A percentile compares a stretch with the other conserved stretches of the same genome.
These are phyloP conservation scores for Tortricodes alternella DNA, from an alignment of 2,888 invertebrate genomes.

Conservation along the genomic window DNA sequence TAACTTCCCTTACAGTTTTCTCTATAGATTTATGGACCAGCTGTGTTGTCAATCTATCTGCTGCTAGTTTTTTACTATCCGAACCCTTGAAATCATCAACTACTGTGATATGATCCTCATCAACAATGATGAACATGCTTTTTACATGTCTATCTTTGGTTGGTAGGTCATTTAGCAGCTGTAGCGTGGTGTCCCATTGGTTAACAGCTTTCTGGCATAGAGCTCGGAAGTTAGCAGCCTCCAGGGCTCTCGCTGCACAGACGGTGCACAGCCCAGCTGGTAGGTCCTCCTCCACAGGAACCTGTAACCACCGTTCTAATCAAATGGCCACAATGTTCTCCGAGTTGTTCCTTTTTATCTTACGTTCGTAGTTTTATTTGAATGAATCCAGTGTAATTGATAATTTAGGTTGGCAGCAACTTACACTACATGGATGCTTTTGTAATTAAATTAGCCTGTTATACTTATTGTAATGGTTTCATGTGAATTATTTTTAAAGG, in stretches of 20 bases:
- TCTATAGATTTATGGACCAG: not conserved
- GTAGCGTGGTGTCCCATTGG: slow-evolving; percentile 54
- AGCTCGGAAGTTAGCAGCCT: slow-evolving; percentile 59
- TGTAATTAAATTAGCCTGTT: no score
- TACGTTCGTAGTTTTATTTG: no score
- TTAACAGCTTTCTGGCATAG: slow-evolving; percentile 50
- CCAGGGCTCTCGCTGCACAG: slow-evolving; percentile 55
- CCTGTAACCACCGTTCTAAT: slow-evolving; percentile 71
- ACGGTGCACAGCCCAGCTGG: slow-evolving; percentile 61
- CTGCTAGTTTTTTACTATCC: slow-evolving; percentile 16
- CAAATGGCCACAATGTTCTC: slow-evolving; percentile 59
- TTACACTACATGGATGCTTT: no score
- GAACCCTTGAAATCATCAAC: slow-evolving; percentile 36
- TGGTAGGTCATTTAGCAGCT: slow-evolving; percentile 51
- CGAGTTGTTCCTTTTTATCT: not conserved
- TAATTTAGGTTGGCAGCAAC: no score
- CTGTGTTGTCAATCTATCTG: slow-evolving; percentile 12
- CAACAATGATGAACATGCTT: slow-evolving; percentile 48
- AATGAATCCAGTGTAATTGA: no score
- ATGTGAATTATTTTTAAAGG: no score
- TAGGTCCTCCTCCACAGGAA: slow-evolving; percentile 57
- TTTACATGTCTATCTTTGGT: slow-evolving; percentile 19
- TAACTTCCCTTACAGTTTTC: not conserved
- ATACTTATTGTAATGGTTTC: no score
- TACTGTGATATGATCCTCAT: slow-evolving; percentile 47